Conservation (phyloP, 2,113 vertebrate genomes). For the Mesembrinibis cayennensis region DNA sequence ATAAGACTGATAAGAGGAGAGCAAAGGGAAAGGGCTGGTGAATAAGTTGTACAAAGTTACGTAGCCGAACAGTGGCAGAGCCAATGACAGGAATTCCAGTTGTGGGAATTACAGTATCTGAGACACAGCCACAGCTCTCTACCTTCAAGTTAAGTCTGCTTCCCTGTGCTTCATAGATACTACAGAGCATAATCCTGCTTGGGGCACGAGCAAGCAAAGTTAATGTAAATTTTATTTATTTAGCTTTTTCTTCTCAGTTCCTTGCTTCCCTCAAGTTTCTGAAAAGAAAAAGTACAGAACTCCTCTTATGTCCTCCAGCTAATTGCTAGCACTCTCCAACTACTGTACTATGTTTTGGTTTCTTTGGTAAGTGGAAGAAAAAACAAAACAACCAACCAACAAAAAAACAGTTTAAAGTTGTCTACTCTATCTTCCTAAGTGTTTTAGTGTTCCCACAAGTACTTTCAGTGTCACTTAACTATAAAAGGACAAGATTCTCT, state of each 20-base stretch:
- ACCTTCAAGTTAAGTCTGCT: neutral
- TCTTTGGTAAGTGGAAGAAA: neutral
- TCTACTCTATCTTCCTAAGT: neutral
- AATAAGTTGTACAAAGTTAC: neutral
- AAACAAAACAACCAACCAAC: neutral
- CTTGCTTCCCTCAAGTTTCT: neutral
- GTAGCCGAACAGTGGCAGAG: neutral
- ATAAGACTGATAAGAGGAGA: neutral
- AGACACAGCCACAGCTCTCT: neutral
- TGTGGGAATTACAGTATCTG: neutral
- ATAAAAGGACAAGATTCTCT: neutral
- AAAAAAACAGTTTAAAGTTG: neutral
- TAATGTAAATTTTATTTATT: neutral
- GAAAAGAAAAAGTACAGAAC: neutral
- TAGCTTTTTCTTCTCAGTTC: neutral
- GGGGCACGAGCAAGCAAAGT: neutral
- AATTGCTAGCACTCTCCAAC: neutral
- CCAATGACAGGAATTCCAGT: fast-evolving
- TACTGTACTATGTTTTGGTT: neutral
- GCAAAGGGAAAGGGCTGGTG: neutral
- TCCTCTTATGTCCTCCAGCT: neutral
- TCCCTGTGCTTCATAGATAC: neutral
- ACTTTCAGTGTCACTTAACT: neutral
- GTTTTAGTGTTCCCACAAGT: neutral
- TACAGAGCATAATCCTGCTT: neutral